phyloP scores from a whole-genome alignment of 1,140 invertebrate genomes.

The Apocrypta bakeri region DNA sequence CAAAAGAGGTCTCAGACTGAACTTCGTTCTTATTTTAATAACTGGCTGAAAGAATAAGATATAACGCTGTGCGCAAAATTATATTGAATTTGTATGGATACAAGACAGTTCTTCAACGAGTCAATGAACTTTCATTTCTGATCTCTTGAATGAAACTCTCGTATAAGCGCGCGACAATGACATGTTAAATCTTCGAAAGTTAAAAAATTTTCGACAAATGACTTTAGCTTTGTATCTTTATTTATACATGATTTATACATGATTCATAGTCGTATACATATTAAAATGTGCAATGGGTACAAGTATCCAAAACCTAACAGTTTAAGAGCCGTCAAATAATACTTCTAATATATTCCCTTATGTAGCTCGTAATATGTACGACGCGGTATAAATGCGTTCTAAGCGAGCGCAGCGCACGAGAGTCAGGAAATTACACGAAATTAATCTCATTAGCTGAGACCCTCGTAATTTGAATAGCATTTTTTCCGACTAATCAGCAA shows the following conservation, averaged over 20 bases:
- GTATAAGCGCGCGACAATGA: too few relatives aligned
- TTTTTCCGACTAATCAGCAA: conserved; percentile 34
- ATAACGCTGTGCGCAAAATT: not conserved
- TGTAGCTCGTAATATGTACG: too few relatives aligned
- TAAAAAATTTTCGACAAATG: too few relatives aligned
- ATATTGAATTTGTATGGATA: conserved; percentile 24
- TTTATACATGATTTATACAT: too few relatives aligned
- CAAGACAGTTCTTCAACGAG: too few relatives aligned
- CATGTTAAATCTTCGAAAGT: not conserved
- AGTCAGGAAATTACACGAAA: conserved; percentile 12
- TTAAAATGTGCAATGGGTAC: too few relatives aligned
- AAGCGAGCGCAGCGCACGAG: not conserved
- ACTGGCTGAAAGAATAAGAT: conserved; percentile 11
- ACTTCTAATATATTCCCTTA: conserved; percentile 35
- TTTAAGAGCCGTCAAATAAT: conserved; percentile 25
- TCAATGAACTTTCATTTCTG: too few relatives aligned
- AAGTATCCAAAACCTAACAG: too few relatives aligned
- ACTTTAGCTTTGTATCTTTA: too few relatives aligned
- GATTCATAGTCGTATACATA: too few relatives aligned
- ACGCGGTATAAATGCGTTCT: not conserved
- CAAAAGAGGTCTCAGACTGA: conserved; percentile 5
- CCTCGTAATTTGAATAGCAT: conserved; percentile 45
- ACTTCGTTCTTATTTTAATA: conserved; percentile 31
- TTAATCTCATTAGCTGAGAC: conserved; percentile 38
- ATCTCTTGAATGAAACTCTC: conserved; percentile 21